Base-by-base conservation (phyloP, 2,888 invertebrate genomes). In the Acanthopleura granulata region DNA sequence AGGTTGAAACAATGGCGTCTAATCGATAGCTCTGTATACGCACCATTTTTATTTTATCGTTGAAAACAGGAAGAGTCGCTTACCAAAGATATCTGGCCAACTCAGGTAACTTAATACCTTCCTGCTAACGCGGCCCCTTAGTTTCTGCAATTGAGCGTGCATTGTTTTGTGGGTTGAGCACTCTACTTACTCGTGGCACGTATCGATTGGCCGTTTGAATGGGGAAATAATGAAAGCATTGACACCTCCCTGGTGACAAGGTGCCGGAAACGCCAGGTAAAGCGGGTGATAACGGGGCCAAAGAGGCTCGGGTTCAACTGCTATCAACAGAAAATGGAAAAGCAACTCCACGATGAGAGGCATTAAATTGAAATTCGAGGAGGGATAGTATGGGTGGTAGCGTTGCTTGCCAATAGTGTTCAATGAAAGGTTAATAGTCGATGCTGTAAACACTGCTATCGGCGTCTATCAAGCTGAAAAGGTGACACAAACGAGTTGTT, bases 301-400 rank as follows among this genome's bases (percentile, higher is more conserved):
- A 66, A 66, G 66, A 27, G 66, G 22, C 22, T 25, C 66, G 16
- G 22, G 22, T 66, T 66, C 66, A 27, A 66, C 18, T 27, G 66
- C 66, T 27, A 66, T 66, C 66, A 66, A 27, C 66, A 66, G 27
- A 27, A 27, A 66, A 66, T 66, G 66, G 66, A 1, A 27, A 22
- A 66, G 27, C 66, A 66, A 66, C 16, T 66, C n/a, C 22, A 66
- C 29, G 29, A 9, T 25, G 22, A 66, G 29, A 66, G 29, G 66
- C 66, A 66, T 27, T 27, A 66, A 22, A 66, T 27, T 66, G 66
- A 66, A 66, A 66, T 27, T 27, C 25, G 66, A 66, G 57, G 57
- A 57, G 57, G 18, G 57, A n/a, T 18, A 57, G 3, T 6, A n/a
- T 18, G 3, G 57, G 18, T 18, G 57, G 57, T 22, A 22, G n/a